Conservation (phyloP, 2,113 vertebrate species). For the Dromaius novaehollandiae region DNA sequence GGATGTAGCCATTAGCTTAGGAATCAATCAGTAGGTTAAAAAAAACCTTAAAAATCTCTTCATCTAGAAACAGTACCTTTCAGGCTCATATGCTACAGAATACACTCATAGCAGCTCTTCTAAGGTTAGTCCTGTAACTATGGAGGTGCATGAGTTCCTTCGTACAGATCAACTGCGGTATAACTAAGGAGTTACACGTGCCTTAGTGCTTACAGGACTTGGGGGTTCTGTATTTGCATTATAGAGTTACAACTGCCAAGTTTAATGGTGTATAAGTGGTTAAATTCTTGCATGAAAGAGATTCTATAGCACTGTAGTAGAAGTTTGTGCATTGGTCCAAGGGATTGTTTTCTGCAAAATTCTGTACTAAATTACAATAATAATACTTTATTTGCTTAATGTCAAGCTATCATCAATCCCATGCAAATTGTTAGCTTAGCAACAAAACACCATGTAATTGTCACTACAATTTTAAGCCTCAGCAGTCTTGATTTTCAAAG, state of each 20-base stretch:
- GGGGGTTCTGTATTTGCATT: background rate
- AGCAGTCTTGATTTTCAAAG: constrained; percentile 55
- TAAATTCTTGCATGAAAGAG: background rate
- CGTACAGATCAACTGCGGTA: background rate
- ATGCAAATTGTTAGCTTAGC: constrained; percentile 58
- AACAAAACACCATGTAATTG: constrained; percentile 45
- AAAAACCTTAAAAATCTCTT: background rate
- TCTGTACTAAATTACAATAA: constrained; percentile 46
- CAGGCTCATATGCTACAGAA: background rate
- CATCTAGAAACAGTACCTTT: background rate
- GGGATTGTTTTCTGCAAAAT: constrained; percentile 40
- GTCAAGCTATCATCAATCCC: constrained; percentile 47
- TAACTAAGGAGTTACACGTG: background rate
- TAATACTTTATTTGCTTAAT: constrained; percentile 60
- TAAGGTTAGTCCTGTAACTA: background rate
- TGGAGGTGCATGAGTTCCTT: background rate
- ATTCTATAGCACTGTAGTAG: background rate
- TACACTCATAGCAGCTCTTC: background rate
- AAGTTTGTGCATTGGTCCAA: background rate
- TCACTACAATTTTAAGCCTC: constrained; percentile 49
- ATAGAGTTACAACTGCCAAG: background rate
- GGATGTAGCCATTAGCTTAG: background rate
- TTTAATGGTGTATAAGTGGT: background rate
- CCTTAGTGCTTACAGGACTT: fast-evolving
- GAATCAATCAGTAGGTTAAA: background rate